Evolutionary conservation across 2,113 vertebrate genomes (phyloP).

Genomic region (Saimiri boliviensis): DNA sequence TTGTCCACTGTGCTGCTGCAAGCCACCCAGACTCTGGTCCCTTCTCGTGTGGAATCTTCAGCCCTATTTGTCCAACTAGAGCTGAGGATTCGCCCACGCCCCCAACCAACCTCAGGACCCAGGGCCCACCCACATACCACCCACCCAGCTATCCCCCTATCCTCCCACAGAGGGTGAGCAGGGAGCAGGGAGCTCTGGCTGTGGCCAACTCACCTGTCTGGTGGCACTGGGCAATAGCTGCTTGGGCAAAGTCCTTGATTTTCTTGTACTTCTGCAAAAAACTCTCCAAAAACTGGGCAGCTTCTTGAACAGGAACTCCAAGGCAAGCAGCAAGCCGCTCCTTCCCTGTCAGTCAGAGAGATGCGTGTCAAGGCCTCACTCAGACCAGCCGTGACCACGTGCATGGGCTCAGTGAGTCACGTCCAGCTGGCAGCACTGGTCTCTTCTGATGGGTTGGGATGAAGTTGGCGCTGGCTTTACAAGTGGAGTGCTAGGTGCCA

Average conservation of each 20-base stretch:
- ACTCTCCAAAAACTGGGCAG: constrained; percentile 89
- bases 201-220: constrained; percentile 83
- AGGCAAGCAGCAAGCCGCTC: constrained; percentile 91
- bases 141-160: not conserved
- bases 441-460: not conserved
- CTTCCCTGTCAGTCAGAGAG: constrained; percentile 83
- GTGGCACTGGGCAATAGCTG: constrained; percentile 87
- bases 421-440: not conserved
- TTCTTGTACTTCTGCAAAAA: constrained; percentile 93
- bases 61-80: not conserved
- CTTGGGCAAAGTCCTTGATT: constrained; percentile 90
- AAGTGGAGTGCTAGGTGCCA: not conserved
- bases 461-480: not conserved
- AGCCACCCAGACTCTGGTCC: not conserved
- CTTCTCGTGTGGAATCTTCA: not conserved
- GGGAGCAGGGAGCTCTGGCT: not conserved
- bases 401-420: not conserved
- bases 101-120: not conserved
- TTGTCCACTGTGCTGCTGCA: not conserved
- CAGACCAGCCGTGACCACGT: not conserved
- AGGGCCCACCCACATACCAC: accelerated
- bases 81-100: too few relatives aligned
- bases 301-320: constrained; percentile 87
- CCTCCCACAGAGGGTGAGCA: not conserved
- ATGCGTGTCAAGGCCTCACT: not conserved